Base-by-base conservation (phyloP, 2,797 vertebrate species). In the Rhinichthys osculus region DNA sequence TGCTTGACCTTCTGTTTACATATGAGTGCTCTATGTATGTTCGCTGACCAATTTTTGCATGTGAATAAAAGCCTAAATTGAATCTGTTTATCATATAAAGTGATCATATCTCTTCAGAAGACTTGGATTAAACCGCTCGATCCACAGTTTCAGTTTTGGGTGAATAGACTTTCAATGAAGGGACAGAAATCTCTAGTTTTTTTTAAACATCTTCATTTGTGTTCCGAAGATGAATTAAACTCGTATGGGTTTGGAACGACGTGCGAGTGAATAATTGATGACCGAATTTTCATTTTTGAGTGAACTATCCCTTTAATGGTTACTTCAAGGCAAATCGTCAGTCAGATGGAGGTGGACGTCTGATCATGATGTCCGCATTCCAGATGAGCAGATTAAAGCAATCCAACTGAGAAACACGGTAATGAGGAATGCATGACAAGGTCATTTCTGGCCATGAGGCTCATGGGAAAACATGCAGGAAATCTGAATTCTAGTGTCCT, bases 371-470 rank as follows among this genome's bases (percentile, higher is more conserved):
- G 44, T 67, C 72, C 70, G 7, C 50, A 78, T 59, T 82, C 33
- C 80, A 71, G 67, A 59, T n/a, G 23, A 81, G 50, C 66, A 82
- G 50, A 71, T 72, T 57, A 82, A 59, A 72, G 54, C 54, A 27
- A 27, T 17, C 76, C 76, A 62, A 17, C 54, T 38, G 23, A 42
- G 40, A 80, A 35, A 0, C 67, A 54, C n/a, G 0, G 17, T 77
- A 40, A 77, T 77, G 7, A n/a, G 62, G 8, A 77, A 66, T 10
- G 30, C 82, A 40, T 50, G 57, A 67, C 42, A 27, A 69, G 67
- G 50, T 47, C 72, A 9, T 33, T 44, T 62, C 35, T 57, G 40
- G 21, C 42, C 78, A 35, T 21, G 33, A 23, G 66, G 21, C 14
- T 82, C 5, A 59, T 71, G 47, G 67, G 50, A 54, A 72, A 54